phyloP scores from a whole-genome alignment of 2,888 invertebrate genomes.

The Aspidapion aeneum region DNA sequence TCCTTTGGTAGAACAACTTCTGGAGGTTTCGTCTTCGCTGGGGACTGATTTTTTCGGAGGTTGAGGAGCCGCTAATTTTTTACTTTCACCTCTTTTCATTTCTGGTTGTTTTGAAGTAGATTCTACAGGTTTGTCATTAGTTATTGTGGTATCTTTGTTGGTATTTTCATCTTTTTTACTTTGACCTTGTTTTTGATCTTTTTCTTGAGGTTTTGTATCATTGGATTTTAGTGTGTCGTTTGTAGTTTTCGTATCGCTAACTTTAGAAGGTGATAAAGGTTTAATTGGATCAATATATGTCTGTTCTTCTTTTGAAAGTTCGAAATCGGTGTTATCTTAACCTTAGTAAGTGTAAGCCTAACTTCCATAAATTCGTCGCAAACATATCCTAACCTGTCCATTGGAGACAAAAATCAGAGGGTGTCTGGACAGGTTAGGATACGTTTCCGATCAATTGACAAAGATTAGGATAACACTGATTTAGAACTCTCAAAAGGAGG shows the following conservation, averaged over 20 bases:
- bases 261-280: background rate
- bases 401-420: no score
- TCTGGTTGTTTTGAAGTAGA: background rate
- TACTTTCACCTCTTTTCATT: conserved; percentile 3
- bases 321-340: no score
- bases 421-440: no score
- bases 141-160: background rate
- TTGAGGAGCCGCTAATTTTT: conserved; percentile 4
- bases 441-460: no score
- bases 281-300: background rate
- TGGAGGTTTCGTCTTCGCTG: background rate
- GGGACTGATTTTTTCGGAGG: conserved; percentile 17
- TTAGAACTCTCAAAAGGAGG: no score
- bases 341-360: no score
- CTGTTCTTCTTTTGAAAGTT: no score
- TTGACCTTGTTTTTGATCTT: background rate
- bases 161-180: conserved; percentile 1
- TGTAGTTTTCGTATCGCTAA: background rate
- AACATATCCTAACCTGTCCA: no score
- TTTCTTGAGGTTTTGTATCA: background rate
- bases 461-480: no score
- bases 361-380: no score
- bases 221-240: no score
- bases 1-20: background rate
- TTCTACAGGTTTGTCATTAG: background rate